phyloP scores from a whole-genome alignment of 2,113 vertebrate species.

The Xiphorhynchus elegans region DNA sequence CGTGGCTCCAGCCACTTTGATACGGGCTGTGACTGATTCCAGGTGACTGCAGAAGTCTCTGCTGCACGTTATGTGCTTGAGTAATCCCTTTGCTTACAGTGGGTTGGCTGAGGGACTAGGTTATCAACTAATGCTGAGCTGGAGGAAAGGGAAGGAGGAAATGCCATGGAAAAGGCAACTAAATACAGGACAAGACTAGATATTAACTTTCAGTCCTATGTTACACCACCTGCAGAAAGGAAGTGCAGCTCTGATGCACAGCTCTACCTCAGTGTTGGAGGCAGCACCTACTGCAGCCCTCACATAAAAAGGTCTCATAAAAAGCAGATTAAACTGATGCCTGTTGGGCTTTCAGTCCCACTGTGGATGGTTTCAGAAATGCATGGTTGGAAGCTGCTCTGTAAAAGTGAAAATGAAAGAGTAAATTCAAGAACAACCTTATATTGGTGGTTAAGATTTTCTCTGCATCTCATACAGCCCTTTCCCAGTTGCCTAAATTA shows the following conservation, averaged over 20 bases:
- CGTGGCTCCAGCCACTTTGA: neutral
- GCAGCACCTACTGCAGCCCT: neutral
- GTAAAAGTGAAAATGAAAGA: neutral
- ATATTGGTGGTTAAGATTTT: neutral
- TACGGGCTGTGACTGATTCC: neutral
- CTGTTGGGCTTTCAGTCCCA: fast-evolving
- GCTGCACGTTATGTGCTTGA: neutral
- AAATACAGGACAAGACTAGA: neutral
- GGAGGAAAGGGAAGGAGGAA: neutral
- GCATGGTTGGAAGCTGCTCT: neutral
- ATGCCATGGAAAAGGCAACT: neutral
- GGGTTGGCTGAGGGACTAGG: neutral
- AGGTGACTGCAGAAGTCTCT: neutral
- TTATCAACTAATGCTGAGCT: neutral
- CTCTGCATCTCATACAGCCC: neutral
- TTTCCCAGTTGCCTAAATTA: neutral
- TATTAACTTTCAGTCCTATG: neutral
- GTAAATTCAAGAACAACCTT: neutral
- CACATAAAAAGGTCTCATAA: neutral
- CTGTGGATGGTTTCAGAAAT: neutral
- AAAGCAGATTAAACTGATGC: neutral
- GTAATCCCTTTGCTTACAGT: neutral
- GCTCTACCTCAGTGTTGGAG: neutral
- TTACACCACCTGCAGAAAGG: neutral
- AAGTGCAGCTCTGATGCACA: fast-evolving